These are phyloP conservation scores for Platyrinchus mystaceus DNA, from an alignment of 2,797 vertebrate genomes.

Conservation along the genomic window DNA sequence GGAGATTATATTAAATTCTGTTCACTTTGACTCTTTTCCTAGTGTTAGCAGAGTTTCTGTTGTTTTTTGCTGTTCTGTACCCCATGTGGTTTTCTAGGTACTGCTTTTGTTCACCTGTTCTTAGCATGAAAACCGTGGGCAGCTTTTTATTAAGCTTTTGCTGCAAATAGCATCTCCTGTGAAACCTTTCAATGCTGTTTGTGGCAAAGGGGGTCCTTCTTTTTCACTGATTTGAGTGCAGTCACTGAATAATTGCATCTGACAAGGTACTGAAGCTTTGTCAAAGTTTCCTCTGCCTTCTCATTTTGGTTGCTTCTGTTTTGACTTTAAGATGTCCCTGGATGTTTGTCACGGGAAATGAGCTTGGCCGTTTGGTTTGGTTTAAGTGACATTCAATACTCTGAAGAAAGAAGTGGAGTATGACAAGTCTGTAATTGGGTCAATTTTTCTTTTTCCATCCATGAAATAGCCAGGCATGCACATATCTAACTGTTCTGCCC, in stretches of 20 bases:
- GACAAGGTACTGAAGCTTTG: conserved; percentile 23
- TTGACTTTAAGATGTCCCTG: conserved; percentile 50
- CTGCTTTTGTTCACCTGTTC: neutral
- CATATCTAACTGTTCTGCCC: neutral
- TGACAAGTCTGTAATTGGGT: conserved; percentile 20
- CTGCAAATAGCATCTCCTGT: neutral
- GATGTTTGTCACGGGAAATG: conserved; percentile 43
- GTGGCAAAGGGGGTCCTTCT: neutral
- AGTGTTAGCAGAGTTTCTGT: neutral
- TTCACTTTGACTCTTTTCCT: neutral
- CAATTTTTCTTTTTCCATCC: conserved; percentile 44
- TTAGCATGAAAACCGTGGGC: neutral
- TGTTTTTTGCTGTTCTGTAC: neutral
- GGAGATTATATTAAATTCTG: neutral
- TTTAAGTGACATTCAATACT: conserved; percentile 37
- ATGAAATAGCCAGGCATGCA: conserved; percentile 21
- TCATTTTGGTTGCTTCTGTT: conserved; percentile 54
- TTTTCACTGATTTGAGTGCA: neutral
- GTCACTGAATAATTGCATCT: conserved; percentile 12
- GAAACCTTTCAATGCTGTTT: neutral
- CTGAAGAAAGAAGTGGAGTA: conserved; percentile 24
- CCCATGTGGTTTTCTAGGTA: neutral
- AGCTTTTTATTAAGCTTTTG: neutral
- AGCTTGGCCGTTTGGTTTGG: conserved; percentile 34
- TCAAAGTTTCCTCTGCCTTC: conserved; percentile 25